Conservation (phyloP, 2,797 vertebrate species). For the Pempheris klunzingeri region DNA sequence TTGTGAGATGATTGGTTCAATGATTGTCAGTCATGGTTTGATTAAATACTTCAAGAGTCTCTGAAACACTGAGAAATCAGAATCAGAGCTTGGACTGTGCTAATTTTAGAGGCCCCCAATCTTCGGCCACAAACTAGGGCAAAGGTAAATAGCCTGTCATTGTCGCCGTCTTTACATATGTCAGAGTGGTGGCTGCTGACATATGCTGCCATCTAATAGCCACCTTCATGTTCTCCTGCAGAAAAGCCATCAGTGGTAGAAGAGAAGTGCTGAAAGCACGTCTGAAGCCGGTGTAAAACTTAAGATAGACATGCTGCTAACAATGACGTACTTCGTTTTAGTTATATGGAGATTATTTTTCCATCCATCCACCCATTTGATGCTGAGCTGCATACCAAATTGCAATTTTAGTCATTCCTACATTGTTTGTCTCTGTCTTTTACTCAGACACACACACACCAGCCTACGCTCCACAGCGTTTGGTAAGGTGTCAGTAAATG, state of each 20-base stretch:
- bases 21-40: background rate
- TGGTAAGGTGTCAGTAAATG: slow-evolving; percentile 13
- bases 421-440: background rate
- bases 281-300: slow-evolving; percentile 1
- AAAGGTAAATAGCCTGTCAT: slow-evolving; percentile 7
- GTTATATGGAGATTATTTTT: background rate
- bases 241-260: background rate
- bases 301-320: background rate
- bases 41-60: background rate
- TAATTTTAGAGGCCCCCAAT: background rate
- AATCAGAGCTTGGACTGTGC: background rate
- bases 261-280: slow-evolving; percentile 1
- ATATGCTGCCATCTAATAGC: slow-evolving; percentile 38
- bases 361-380: background rate
- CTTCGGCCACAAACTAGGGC: background rate
- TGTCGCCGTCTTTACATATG: background rate
- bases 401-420: slow-evolving; percentile 15
- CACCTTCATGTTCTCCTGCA: background rate
- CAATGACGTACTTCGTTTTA: background rate
- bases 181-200: slow-evolving; percentile 26
- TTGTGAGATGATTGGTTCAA: background rate
- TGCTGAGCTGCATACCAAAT: background rate
- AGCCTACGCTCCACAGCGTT: slow-evolving; percentile 14
- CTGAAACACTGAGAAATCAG: background rate
- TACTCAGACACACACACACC: background rate